Base-by-base conservation (phyloP, 2,113 vertebrate species). In the Coturnix japonica region DNA sequence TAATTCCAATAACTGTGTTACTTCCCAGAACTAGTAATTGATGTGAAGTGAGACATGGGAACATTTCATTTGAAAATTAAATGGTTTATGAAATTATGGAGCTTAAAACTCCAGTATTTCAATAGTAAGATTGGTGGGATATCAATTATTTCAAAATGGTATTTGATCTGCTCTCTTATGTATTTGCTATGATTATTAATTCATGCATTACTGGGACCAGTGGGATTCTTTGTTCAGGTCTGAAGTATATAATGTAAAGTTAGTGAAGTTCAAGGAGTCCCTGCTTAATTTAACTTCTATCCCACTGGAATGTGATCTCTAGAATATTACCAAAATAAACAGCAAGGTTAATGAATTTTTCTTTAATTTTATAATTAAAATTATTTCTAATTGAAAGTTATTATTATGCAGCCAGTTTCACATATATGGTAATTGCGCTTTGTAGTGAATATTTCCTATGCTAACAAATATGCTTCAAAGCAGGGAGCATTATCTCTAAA, bases 291-390 rank as follows among this genome's bases (percentile, higher is more conserved):
- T 60, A 78, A 79, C 65, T 85, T 85, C 41, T 81, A 74, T 86
- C 65, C 78, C 53, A 65, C 6, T 72, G 56, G 80, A 89, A 37
- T n/a, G 44, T 67, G 3, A 22, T 91, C 74, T 71, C 59, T 81
- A 69, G 41, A n/a, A 53, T 90, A 81, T 77, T 95, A 65, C 76
- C 63, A 90, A 85, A 94, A 83, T 92, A 91, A 94, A 77, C 64
- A 87, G 31, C 65, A n/a, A 69, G 35, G 19, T 49, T 95, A 76
- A 94, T 93, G 57, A 94, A 73, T 95, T 95, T 92, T 80, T 46
- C 44, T 11, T 18, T 13, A 44, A 81, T 44, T 86, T 94, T 11
- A 51, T 96, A 90, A 95, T 86, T 92, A 87, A 88, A 78, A 89
- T 26, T 39, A 87, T 77, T 91, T 93, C 80, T 92, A 89, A 94